These are phyloP conservation scores for Gymnothorax reevesii DNA, from an alignment of 2,797 vertebrate genomes.

Conservation along the genomic window DNA sequence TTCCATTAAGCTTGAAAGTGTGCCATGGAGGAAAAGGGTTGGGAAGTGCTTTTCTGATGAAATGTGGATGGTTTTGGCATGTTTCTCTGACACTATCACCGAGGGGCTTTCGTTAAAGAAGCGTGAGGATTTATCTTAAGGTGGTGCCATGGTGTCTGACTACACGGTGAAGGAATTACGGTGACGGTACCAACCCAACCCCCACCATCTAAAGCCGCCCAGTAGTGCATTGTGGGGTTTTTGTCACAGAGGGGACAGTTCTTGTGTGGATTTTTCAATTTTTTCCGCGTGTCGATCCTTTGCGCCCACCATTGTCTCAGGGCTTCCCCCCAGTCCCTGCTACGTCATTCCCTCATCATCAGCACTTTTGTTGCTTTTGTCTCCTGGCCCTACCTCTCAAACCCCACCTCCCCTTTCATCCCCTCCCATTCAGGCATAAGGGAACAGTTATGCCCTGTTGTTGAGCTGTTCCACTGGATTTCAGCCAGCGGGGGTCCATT, in stretches of 20 bases:
- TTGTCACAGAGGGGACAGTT: constrained; percentile 80
- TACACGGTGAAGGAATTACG: constrained; percentile 30
- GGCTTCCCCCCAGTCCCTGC: constrained; percentile 64
- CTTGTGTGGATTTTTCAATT: constrained; percentile 98
- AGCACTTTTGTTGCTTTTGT: constrained; percentile 99
- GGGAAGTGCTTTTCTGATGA: neutral
- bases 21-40: no score
- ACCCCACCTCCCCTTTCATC: constrained; percentile 99
- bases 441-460: constrained; percentile 86
- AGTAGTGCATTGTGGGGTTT: constrained; percentile 84
- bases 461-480: constrained; percentile 86
- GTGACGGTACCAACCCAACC: constrained; percentile 5
- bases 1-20: no score
- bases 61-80: neutral
- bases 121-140: constrained; percentile 27
- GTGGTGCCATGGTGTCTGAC: constrained; percentile 31
- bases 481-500: constrained; percentile 85
- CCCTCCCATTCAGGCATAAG: constrained; percentile 92
- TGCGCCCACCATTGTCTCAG: constrained; percentile 82
- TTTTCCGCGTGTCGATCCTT: constrained; percentile 95
- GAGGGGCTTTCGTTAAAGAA: neutral
- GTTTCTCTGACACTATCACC: neutral
- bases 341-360: constrained; percentile 98
- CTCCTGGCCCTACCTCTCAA: constrained; percentile 98
- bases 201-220: neutral